These are phyloP conservation scores for Ptychobarbus kaznakovi DNA, from an alignment of 2,797 vertebrate species.

Conservation along the genomic window DNA sequence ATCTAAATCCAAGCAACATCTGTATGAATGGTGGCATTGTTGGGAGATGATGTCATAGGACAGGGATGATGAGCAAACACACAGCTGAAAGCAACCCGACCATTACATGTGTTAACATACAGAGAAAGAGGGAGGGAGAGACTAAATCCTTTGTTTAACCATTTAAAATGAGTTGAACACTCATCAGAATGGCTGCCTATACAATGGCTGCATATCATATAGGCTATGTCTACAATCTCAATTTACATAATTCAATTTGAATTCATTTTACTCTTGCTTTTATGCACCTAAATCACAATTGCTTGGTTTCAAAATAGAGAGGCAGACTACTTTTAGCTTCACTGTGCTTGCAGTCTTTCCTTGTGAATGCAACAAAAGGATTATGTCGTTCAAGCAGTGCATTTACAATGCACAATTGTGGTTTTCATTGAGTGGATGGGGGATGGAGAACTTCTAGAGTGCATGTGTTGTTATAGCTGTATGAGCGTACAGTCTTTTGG, in stretches of 20 bases:
- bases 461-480: conserved; percentile 75
- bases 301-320: neutral
- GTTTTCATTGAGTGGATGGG: conserved; percentile 50
- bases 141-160: conserved; percentile 17
- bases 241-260: neutral
- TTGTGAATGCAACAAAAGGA: conserved; percentile 14
- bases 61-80: conserved; percentile 91
- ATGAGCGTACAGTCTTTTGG: conserved; percentile 70
- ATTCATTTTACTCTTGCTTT: neutral
- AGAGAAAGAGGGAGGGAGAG: conserved; percentile 1
- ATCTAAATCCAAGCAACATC: conserved; percentile 87
- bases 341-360: conserved; percentile 5
- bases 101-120: conserved; percentile 35
- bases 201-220: neutral
- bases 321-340: neutral
- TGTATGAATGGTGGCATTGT: conserved; percentile 98
- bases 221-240: neutral
- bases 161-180: neutral
- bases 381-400: conserved; percentile 28
- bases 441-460: conserved; percentile 33
- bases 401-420: conserved; percentile 39
- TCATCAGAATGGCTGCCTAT: neutral
- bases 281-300: neutral
- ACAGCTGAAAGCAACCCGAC: conserved; percentile 86
- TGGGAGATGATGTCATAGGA: conserved; percentile 91